phyloP scores from a whole-genome alignment of 2,113 vertebrate species.

The Garra rufa region DNA sequence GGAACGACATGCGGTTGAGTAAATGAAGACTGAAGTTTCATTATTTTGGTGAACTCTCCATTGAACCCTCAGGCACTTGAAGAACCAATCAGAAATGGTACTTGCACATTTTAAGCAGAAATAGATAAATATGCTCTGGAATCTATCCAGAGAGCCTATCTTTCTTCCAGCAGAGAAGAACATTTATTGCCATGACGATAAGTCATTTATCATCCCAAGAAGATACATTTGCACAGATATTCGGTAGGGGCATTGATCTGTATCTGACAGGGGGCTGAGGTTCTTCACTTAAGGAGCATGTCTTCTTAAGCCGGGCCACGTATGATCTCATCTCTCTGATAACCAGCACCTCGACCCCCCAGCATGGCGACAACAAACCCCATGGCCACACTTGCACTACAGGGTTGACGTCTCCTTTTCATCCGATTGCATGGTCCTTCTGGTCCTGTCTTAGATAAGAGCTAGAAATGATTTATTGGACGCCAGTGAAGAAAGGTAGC shows the following conservation, averaged over 20 bases:
- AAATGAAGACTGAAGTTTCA: background rate
- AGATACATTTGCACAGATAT: slow-evolving; percentile 30
- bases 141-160: slow-evolving; percentile 23
- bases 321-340: slow-evolving; percentile 50
- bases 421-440: slow-evolving; percentile 54
- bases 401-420: slow-evolving; percentile 56
- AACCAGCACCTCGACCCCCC: slow-evolving; percentile 38
- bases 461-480: slow-evolving; percentile 60
- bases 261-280: slow-evolving; percentile 20
- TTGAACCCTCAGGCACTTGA: slow-evolving; percentile 23
- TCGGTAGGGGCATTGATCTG: slow-evolving; percentile 13
- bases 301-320: slow-evolving; percentile 21
- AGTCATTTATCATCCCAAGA: slow-evolving; percentile 35
- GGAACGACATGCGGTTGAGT: background rate
- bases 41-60: background rate
- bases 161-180: slow-evolving; percentile 21
- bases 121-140: slow-evolving; percentile 12
- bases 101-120: slow-evolving; percentile 8
- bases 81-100: slow-evolving; percentile 9
- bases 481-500: slow-evolving; percentile 47
- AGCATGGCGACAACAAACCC: slow-evolving; percentile 42
- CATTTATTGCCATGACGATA: slow-evolving; percentile 30
- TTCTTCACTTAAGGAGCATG: slow-evolving; percentile 13
- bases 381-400: slow-evolving; percentile 37
- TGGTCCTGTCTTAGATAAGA: slow-evolving; percentile 53